Evolutionary conservation across 1,140 invertebrate genomes (phyloP).

Genomic region (Sminthurides bifidus): DNA sequence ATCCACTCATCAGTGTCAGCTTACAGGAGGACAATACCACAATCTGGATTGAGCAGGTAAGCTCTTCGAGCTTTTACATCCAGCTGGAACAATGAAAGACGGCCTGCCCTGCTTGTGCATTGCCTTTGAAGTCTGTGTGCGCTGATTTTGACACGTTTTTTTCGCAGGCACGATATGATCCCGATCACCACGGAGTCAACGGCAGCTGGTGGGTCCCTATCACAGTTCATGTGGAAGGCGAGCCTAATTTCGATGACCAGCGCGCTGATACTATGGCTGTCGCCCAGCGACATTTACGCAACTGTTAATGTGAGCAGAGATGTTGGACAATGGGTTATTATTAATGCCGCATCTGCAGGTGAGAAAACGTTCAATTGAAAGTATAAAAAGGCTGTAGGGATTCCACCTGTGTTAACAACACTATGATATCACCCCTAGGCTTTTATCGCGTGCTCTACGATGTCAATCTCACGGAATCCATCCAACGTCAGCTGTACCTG

Average conservation of each 20-base stretch:
- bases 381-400: background rate
- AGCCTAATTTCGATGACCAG: background rate
- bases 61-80: background rate
- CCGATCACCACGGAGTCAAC: background rate
- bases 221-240: background rate
- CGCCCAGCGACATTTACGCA: background rate
- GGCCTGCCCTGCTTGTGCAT: background rate
- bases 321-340: slow-evolving; percentile 11
- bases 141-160: background rate
- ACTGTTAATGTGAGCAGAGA: slow-evolving; percentile 2
- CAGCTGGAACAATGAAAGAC: background rate
- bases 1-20: background rate
- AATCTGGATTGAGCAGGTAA: background rate
- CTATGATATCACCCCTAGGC: background rate
- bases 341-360: slow-evolving; percentile 22
- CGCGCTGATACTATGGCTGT: slow-evolving; percentile 4
- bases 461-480: background rate
- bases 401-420: background rate
- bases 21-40: background rate
- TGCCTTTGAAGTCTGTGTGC: background rate
- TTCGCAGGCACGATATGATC: background rate
- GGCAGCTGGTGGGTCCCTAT: slow-evolving; percentile 22
- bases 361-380: background rate
- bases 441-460: slow-evolving; percentile 24
- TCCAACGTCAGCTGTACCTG: slow-evolving; percentile 4